Conservation (phyloP, 2,797 vertebrate genomes). For the Cichlasoma orientale region DNA sequence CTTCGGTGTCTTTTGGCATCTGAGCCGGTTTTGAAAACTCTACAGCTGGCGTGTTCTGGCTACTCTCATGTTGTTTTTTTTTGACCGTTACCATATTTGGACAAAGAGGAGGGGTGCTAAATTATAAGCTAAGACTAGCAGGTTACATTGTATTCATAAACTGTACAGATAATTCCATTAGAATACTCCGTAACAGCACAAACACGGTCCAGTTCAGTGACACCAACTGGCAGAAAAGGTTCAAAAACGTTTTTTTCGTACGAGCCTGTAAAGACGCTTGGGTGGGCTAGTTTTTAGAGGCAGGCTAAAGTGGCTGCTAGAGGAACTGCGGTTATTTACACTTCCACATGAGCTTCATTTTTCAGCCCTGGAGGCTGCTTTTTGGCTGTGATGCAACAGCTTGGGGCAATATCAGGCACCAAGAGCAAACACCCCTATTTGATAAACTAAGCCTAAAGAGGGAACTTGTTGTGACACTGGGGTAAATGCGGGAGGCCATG, state of each 20-base stretch:
- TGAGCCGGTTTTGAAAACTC: too few relatives aligned
- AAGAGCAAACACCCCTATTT: background rate
- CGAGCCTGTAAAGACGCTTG: background rate
- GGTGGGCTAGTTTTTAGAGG: background rate
- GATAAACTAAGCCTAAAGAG: background rate
- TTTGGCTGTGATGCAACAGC: background rate
- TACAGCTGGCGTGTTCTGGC: too few relatives aligned
- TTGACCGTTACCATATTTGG: background rate
- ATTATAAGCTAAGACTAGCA: background rate
- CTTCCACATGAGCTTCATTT: background rate
- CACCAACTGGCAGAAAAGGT: background rate
- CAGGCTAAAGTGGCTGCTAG: background rate
- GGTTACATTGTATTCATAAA: background rate
- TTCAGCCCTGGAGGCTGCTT: background rate
- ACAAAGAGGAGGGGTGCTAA: background rate
- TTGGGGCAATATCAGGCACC: accelerated
- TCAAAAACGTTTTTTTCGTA: background rate
- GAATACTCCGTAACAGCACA: background rate
- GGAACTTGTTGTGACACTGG: background rate
- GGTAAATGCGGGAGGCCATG: background rate
- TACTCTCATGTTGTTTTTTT: too few relatives aligned
- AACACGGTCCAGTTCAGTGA: background rate
- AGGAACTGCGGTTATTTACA: background rate
- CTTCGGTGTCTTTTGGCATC: too few relatives aligned
- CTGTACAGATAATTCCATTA: background rate